A percentile compares a stretch with the other conserved stretches of the same genome.
These are phyloP conservation scores for Tonatia bakeri DNA, from an alignment of 2,113 vertebrate species.

Conservation along the genomic window DNA sequence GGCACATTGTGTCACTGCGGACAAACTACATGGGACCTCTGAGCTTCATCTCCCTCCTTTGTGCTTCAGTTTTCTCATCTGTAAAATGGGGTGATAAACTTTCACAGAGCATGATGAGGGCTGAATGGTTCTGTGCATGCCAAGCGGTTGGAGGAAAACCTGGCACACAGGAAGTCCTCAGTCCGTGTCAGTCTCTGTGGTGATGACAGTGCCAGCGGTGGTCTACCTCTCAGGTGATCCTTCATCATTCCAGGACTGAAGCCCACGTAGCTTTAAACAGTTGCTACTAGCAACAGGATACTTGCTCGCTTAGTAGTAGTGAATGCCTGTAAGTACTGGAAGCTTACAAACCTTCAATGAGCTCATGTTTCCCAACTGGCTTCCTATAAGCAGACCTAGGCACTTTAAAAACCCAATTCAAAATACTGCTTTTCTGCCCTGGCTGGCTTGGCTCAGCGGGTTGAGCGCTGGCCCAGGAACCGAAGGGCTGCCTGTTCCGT, in stretches of 20 bases:
- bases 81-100: not conserved
- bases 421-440: not conserved
- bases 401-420: not conserved
- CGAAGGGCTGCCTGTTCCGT: no score
- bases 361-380: not conserved
- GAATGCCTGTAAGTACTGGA: not conserved
- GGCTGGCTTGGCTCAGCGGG: no score
- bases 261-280: not conserved
- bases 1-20: not conserved
- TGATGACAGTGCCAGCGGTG: accelerated
- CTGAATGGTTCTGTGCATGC: accelerated
- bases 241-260: not conserved
- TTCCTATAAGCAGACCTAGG: not conserved
- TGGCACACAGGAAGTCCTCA: not conserved
- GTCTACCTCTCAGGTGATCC: not conserved
- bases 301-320: not conserved
- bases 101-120: not conserved
- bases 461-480: no score
- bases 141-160: not conserved
- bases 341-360: not conserved
- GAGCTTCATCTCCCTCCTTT: not conserved
- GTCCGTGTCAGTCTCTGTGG: accelerated
- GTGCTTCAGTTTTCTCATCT: no score
- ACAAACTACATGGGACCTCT: not conserved
- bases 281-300: not conserved